These are phyloP conservation scores for Lepisosteus osseus DNA, from an alignment of 2,113 vertebrate genomes.

Conservation along the genomic window DNA sequence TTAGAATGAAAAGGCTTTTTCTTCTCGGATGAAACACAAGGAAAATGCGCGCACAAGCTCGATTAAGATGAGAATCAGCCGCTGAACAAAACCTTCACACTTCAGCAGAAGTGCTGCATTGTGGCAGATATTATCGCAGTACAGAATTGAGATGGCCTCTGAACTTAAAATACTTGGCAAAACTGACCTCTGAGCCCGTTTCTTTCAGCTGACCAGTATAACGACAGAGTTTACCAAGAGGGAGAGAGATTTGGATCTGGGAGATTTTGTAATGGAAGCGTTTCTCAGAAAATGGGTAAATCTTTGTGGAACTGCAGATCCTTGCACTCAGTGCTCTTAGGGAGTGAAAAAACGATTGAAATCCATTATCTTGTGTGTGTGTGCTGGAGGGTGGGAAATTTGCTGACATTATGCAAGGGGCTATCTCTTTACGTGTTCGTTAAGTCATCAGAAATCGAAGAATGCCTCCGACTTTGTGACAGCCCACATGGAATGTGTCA, in stretches of 20 bases:
- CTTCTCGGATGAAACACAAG: background rate
- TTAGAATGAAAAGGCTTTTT: background rate
- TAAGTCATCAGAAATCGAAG: no score
- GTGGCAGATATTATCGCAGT: slow-evolving; percentile 51
- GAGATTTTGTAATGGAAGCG: background rate
- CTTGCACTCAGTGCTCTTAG: no score
- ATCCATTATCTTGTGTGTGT: no score
- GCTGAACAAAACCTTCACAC: background rate
- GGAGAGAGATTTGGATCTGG: background rate
- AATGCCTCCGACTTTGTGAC: no score
- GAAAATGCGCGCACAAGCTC: slow-evolving; percentile 19
- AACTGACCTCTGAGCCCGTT: background rate
- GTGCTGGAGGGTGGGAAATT: no score
- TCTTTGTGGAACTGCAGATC: background rate
- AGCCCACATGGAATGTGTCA: no score
- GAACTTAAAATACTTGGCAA: slow-evolving; percentile 22
- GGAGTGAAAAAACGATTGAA: no score
- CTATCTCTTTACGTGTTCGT: no score
- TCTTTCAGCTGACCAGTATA: background rate
- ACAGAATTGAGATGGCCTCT: slow-evolving; percentile 50
- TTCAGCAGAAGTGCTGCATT: slow-evolving; percentile 51
- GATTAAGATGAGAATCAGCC: background rate
- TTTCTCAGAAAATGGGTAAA: background rate
- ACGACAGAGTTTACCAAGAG: background rate
- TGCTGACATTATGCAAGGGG: no score